Percentiles rank a stretch among this genome's conserved stretches.
These are phyloP conservation scores for Planococcus citri DNA, from an alignment of 1,140 invertebrate species.

Conservation along the genomic window DNA sequence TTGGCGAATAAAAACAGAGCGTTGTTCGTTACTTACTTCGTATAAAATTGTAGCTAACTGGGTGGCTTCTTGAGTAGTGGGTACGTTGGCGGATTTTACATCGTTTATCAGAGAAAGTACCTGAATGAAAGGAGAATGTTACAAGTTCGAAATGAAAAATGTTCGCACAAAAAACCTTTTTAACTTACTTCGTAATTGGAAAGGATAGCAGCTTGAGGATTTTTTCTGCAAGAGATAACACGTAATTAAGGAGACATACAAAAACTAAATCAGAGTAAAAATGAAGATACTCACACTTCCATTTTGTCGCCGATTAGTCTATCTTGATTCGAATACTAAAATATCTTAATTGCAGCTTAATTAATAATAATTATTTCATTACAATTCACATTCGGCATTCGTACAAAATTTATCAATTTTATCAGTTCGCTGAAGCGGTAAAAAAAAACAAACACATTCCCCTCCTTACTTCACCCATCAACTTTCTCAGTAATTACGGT, in stretches of 20 bases:
- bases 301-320: too few species aligned
- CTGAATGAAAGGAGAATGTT: not conserved
- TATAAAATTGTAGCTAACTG: not conserved
- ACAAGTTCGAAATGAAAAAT: not conserved
- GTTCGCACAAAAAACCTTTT: not conserved
- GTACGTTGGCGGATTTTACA: not conserved
- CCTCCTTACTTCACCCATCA: too few species aligned
- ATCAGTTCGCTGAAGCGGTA: too few species aligned
- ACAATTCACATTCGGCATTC: too few species aligned
- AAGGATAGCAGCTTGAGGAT: slow-evolving; percentile 23
- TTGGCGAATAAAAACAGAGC: too few species aligned
- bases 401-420: too few species aligned
- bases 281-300: not conserved
- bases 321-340: too few species aligned
- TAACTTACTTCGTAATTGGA: slow-evolving; percentile 22
- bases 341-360: too few species aligned
- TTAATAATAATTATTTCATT: too few species aligned
- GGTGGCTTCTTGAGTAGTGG: not conserved
- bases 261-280: not conserved
- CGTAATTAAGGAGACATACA: too few species aligned
- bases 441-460: too few species aligned
- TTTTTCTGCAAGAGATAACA: slow-evolving; percentile 21
- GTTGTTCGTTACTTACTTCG: not conserved
- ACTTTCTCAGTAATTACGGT: too few species aligned
- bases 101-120: not conserved